Evolutionary conservation across 1,140 invertebrate species (phyloP).

Genomic region (Euwallacea fornicatus): DNA sequence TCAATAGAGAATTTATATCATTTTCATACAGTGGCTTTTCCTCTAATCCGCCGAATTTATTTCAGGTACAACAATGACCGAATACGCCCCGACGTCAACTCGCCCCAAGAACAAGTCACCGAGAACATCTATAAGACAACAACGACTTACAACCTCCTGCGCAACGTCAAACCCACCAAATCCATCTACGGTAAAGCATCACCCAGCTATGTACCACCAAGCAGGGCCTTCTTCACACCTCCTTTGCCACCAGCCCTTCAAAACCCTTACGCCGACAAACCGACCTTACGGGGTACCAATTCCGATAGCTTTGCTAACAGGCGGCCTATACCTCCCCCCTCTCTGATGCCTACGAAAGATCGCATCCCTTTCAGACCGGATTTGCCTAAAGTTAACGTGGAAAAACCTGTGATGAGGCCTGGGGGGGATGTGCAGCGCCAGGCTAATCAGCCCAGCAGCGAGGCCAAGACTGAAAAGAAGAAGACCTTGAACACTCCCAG

Average conservation of each 20-base stretch:
- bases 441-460: slow-evolving; percentile 34
- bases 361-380: slow-evolving; percentile 74
- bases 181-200: slow-evolving; percentile 62
- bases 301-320: slow-evolving; percentile 64
- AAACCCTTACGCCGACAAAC: slow-evolving; percentile 82
- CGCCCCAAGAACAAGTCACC: slow-evolving; percentile 46
- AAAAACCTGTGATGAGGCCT: slow-evolving; percentile 40
- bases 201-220: slow-evolving; percentile 79
- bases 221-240: slow-evolving; percentile 74
- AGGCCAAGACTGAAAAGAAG: slow-evolving; percentile 58
- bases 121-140: slow-evolving; percentile 49
- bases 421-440: slow-evolving; percentile 29
- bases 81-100: slow-evolving; percentile 45
- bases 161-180: slow-evolving; percentile 57
- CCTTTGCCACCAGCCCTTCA: slow-evolving; percentile 75
- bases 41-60: neutral
- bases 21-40: neutral
- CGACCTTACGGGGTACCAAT: slow-evolving; percentile 73
- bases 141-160: slow-evolving; percentile 52
- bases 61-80: slow-evolving; percentile 52
- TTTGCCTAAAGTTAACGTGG: slow-evolving; percentile 53
- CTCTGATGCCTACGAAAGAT: slow-evolving; percentile 73
- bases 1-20: neutral
- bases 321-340: slow-evolving; percentile 73
- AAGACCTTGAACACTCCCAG: slow-evolving; percentile 74